phyloP scores from a whole-genome alignment of 2,888 invertebrate genomes.

The Megastigmus dorsalis region DNA sequence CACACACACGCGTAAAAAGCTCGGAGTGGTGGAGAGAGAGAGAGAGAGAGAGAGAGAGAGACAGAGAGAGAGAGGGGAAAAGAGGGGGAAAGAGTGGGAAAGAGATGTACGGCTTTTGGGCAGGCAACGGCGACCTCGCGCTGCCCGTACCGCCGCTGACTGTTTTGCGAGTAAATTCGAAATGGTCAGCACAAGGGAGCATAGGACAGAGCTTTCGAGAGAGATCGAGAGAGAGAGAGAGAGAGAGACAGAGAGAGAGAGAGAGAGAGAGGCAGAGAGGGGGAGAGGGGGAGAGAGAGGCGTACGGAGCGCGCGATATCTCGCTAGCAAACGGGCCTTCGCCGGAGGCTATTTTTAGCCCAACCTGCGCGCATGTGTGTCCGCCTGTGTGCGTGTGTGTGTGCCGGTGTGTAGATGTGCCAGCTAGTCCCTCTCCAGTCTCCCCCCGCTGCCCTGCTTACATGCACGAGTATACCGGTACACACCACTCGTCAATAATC shows the following conservation, averaged over 20 bases:
- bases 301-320: not conserved
- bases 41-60: not conserved
- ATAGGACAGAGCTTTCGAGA: constrained; percentile 13
- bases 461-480: constrained; percentile 63
- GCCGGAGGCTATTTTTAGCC: constrained; percentile 72
- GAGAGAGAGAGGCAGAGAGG: constrained; percentile 18
- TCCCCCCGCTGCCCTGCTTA: no score
- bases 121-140: constrained; percentile 27
- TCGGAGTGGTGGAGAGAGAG: not conserved
- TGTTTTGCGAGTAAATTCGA: constrained; percentile 51
- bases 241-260: constrained; percentile 23
- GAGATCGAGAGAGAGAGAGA: constrained; percentile 20
- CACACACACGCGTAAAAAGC: not conserved
- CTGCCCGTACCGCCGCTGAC: constrained; percentile 1
- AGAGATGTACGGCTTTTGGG: constrained; percentile 20
- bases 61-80: not conserved
- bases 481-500: constrained; percentile 73
- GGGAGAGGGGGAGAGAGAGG: constrained; percentile 14
- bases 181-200: constrained; percentile 45
- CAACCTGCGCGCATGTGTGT: constrained; percentile 56
- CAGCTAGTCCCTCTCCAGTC: no score
- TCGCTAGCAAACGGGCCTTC: constrained; percentile 62
- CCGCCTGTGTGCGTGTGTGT: constrained; percentile 59
- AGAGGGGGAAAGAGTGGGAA: not conserved
- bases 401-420: no score